Evolutionary conservation across 2,113 vertebrate genomes (phyloP).

Genomic region (Dissostichus mawsoni): DNA sequence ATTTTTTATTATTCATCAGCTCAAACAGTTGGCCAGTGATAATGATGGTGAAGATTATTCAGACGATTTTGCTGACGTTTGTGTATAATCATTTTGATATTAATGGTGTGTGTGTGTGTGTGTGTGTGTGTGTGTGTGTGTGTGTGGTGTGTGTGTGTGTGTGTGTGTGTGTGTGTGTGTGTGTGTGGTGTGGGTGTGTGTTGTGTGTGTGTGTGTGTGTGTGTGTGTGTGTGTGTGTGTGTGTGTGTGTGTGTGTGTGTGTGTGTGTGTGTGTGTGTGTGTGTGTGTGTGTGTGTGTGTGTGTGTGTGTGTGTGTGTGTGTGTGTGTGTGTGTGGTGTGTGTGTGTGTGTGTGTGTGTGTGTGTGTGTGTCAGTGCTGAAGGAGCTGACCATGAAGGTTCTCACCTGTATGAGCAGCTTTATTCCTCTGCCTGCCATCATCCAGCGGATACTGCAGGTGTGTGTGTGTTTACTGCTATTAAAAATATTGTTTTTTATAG

Average conservation of each 20-base stretch:
- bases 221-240: too few relatives aligned
- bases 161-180: background rate
- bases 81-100: background rate
- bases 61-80: background rate
- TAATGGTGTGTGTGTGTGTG: background rate
- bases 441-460: slow-evolving; percentile 95
- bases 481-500: too few relatives aligned
- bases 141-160: background rate
- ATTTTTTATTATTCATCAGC: background rate
- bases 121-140: too few relatives aligned
- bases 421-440: slow-evolving; percentile 93
- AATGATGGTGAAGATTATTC: background rate
- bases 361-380: slow-evolving; percentile 85
- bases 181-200: slow-evolving; percentile 1
- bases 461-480: slow-evolving; percentile 1
- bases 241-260: too few relatives aligned
- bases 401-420: slow-evolving; percentile 96
- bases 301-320: background rate
- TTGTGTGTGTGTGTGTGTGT: too few relatives aligned
- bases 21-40: background rate
- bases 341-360: too few relatives aligned
- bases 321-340: too few relatives aligned
- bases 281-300: slow-evolving; percentile 21
- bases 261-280: background rate
- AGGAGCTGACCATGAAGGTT: slow-evolving; percentile 95